Conservation (phyloP, 1,140 invertebrate species). For the Bombus cullumanus region DNA sequence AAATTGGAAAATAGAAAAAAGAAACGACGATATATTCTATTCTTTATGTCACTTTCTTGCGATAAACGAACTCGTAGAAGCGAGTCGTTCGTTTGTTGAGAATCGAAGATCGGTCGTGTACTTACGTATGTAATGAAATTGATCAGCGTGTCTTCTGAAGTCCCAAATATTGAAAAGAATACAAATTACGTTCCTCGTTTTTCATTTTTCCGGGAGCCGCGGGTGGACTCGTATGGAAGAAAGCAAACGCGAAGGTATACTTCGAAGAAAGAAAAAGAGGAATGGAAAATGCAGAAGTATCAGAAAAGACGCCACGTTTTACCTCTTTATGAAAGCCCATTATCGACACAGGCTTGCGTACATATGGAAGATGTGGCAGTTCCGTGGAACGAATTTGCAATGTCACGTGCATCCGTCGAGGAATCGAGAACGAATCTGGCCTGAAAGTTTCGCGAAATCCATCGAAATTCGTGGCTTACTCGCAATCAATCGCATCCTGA, state of each 20-base stretch:
- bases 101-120: no score
- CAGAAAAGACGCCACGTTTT: no score
- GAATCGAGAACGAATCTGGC: neutral
- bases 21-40: no score
- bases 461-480: neutral
- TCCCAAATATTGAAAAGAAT: no score
- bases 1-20: no score
- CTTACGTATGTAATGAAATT: no score
- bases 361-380: neutral
- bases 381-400: neutral
- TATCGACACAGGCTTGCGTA: conserved; percentile 7
- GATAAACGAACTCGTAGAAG: no score
- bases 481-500: conserved; percentile 17
- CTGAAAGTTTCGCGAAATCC: conserved; percentile 5
- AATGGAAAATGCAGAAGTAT: neutral
- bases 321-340: neutral
- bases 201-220: neutral
- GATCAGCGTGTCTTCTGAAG: no score
- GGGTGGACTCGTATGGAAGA: neutral
- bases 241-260: no score
- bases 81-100: no score
- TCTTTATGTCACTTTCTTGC: no score
- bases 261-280: neutral
- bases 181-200: no score
- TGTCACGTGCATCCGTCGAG: neutral